phyloP scores from a whole-genome alignment of 2,888 invertebrate genomes.

The Drosophila hamatofila region DNA sequence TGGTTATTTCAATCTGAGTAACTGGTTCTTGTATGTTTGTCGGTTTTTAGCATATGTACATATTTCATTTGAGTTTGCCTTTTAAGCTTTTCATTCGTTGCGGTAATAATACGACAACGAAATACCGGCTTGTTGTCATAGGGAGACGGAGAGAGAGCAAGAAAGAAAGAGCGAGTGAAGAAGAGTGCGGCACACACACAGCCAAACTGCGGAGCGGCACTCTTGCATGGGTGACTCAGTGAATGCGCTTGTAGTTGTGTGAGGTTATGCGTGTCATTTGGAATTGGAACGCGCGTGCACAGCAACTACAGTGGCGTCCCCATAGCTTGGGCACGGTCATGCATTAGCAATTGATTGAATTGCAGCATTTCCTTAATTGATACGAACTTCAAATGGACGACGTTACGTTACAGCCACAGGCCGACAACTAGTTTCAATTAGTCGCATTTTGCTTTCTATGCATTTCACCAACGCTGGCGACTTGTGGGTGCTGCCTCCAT shows the following conservation, averaged over 20 bases:
- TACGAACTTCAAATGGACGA: slow-evolving; percentile 82
- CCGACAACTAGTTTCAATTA: slow-evolving; percentile 70
- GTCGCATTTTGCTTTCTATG: slow-evolving; percentile 58
- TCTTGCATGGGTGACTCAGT: slow-evolving; percentile 69
- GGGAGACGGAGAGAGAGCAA: slow-evolving; percentile 28
- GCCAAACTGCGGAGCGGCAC: slow-evolving; percentile 10
- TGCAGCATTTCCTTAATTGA: slow-evolving; percentile 80
- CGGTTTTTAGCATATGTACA: slow-evolving; percentile 39
- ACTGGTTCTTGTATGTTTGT: slow-evolving; percentile 65
- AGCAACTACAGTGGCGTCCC: slow-evolving; percentile 60
- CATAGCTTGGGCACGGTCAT: slow-evolving; percentile 23
- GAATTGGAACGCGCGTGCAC: slow-evolving; percentile 73
- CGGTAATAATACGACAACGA: slow-evolving; percentile 67
- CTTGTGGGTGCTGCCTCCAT: slow-evolving; percentile 45
- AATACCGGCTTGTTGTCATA: slow-evolving; percentile 79
- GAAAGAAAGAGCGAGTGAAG: background rate
- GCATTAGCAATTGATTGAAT: slow-evolving; percentile 64
- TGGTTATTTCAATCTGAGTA: slow-evolving; percentile 49
- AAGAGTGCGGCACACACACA: slow-evolving; percentile 13
- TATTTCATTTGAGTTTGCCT: slow-evolving; percentile 54
- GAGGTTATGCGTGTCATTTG: slow-evolving; percentile 73
- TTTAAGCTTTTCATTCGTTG: slow-evolving; percentile 68
- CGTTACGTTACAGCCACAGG: slow-evolving; percentile 42
- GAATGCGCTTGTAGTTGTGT: slow-evolving; percentile 71
- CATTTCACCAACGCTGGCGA: slow-evolving; percentile 53